Base-by-base conservation (phyloP, 1,140 invertebrate species). In the Apolygus lucorum region DNA sequence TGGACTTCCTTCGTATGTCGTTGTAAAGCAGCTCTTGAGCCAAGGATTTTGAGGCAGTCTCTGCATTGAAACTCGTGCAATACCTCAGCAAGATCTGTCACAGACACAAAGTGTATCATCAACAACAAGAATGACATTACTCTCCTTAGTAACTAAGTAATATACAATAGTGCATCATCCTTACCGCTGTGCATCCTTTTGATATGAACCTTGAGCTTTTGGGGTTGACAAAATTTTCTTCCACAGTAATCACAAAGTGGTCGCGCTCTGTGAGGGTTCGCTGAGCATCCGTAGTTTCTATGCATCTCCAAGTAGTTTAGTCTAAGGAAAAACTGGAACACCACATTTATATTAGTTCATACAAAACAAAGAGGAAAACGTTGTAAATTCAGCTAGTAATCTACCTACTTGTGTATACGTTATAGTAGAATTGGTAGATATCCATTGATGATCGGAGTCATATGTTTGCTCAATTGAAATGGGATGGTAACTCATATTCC, bases 181-280 rank as follows among this genome's bases (percentile, higher is more conserved):
- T 84, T 83, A 85, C 90, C 90, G 79, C 89, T 92, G 74, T 90
- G 89, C 84, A 92, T 90, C 75, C 90, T 85, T 82, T 92, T 90
- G 73, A 92, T 91, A 78, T 93, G 91, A 29, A 92, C 86, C 81
- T 91, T 91, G 28, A 93, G 81, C 79, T 93, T 93, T 78, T 93
- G 91, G 28, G 90, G 89, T 74, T 92, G 88, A 74, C 89, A 90
- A 78, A 92, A 92, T 75, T 90, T 89, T 29, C 86, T 81, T 2
- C 88, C 88, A 75, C 88, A 90, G 77, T 89, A 88, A 75, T 90
- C 87, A 76, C 88, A 90, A 4, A 90, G 78, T 2, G 88, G 88
- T 69, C 87, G 80, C 28, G 86, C 84, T 26, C 87, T 82, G 75
- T 88, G 86, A 17, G 88, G 88, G 81, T 90, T 90, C 67, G 87